These are phyloP conservation scores for Scomberomorus guttatus DNA, from an alignment of 2,797 vertebrate species.

Conservation along the genomic window DNA sequence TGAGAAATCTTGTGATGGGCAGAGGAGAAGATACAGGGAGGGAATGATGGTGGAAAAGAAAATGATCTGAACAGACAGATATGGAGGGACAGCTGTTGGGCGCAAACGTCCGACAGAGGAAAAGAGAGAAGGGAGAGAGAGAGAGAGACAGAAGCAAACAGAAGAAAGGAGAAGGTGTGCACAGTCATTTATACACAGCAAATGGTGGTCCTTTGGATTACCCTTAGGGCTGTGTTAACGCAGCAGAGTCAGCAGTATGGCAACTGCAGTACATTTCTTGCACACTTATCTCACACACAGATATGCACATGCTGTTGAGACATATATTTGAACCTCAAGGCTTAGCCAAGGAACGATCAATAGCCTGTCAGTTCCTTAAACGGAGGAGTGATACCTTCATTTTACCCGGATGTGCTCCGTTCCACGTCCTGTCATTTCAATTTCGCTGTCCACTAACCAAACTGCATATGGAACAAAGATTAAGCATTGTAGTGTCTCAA, in stretches of 20 bases:
- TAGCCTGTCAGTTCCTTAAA: slow-evolving; percentile 54
- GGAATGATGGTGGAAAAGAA: slow-evolving; percentile 29
- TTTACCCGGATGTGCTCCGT: slow-evolving; percentile 36
- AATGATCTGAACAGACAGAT: slow-evolving; percentile 50
- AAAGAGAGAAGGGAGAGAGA: slow-evolving; percentile 20
- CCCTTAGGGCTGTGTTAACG: slow-evolving; percentile 37
- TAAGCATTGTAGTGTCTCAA: slow-evolving; percentile 41
- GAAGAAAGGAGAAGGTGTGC: slow-evolving; percentile 2
- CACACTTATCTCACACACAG: slow-evolving; percentile 9
- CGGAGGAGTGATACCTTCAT: slow-evolving; percentile 56
- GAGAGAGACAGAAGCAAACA: slow-evolving; percentile 8
- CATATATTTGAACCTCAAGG: slow-evolving; percentile 31
- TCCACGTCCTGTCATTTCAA: slow-evolving; percentile 54
- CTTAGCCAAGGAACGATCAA: slow-evolving; percentile 46
- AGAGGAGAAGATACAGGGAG: slow-evolving; percentile 19
- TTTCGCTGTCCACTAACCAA: slow-evolving; percentile 31
- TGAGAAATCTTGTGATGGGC: slow-evolving; percentile 38
- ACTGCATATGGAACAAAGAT: slow-evolving; percentile 41
- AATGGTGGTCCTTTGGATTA: slow-evolving; percentile 49
- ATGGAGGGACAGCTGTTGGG: slow-evolving; percentile 51
- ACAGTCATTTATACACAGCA: slow-evolving; percentile 46
- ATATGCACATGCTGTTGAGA: slow-evolving; percentile 9
- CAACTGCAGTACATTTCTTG: slow-evolving; percentile 26
- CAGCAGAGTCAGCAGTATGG: slow-evolving; percentile 58
- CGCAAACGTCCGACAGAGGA: slow-evolving; percentile 10